Evolutionary conservation across 1,140 invertebrate species (phyloP), one percentile per base, ranked within the genome.

Genomic region (Pseudoatta argentina): DNA sequence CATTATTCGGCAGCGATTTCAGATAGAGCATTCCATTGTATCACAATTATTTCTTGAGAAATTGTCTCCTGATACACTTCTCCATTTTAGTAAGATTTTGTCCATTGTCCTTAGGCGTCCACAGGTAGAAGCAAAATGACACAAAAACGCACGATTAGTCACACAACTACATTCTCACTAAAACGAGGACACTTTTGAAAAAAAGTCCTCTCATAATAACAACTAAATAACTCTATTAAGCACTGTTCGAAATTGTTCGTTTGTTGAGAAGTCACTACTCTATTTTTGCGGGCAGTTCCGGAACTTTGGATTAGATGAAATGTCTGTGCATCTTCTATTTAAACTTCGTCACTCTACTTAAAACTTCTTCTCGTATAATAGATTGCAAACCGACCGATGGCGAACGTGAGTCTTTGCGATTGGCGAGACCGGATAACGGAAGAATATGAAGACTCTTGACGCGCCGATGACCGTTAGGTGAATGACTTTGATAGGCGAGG

Each of bases 391-490:
- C 51, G 51, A 18, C 30, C 34, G 57, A 18, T 21, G 27, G 24
- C 10, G 48, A 44, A 7, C 55, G 34, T 51, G 55, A 59, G 7
- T 63, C 44, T 21, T 44, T 44, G 51, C 66, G 78, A 44, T 53
- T 39, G 59, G 44, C 24, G 30, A 34, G 30, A 61, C 72, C 88
- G 88, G 71, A 78, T 90, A 88, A 90, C 86, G 81, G 88, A 78
- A 81, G 88, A 87, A 87, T 82, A 91, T 71, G 86, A 90, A 79
- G 90, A 88, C 89, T 89, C 91, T 91, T 88, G 90, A 91, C 89
- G 89, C 91, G 88, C 67, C 91, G 93, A 92, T 93, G 92, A 93
- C 92, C 91, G 92, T 92, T 92, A 92, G 93, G 93, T 93, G 93
- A 94, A 94, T 94, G 93, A 94, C 93, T 93, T 93, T 91, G 83